Conservation (phyloP, 2,113 vertebrate genomes). For the Anseranas semipalmata region DNA sequence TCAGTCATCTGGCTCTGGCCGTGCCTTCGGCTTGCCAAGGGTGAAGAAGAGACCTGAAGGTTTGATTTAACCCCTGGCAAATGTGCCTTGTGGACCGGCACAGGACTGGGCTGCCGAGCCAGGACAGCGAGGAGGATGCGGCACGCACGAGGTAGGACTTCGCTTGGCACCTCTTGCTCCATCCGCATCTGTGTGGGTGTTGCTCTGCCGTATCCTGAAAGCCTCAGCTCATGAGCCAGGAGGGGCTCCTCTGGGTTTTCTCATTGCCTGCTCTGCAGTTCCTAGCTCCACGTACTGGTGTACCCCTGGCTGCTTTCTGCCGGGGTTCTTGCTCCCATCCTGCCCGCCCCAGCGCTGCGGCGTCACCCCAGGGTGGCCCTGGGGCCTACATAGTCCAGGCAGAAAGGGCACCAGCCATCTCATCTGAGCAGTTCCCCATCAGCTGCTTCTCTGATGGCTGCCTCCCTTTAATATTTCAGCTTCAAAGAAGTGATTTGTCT, state of each 20-base stretch:
- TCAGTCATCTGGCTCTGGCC: not conserved
- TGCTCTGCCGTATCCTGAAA: not conserved
- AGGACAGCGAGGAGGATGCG: not conserved
- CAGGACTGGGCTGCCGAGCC: not conserved
- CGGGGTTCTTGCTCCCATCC: not conserved
- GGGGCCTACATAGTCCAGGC: not conserved
- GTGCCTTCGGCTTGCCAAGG: not conserved
- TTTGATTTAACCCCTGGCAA: not conserved
- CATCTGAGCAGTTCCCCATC: not conserved
- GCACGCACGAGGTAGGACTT: not conserved
- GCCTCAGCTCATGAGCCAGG: not conserved
- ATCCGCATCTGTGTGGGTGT: not conserved
- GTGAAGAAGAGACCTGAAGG: rapidly evolving
- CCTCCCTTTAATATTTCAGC: not conserved
- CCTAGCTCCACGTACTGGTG: not conserved
- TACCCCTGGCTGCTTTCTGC: not conserved
- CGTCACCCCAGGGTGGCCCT: not conserved
- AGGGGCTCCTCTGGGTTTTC: not conserved
- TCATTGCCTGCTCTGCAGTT: not conserved
- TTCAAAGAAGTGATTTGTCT: not conserved
- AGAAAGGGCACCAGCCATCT: not conserved
- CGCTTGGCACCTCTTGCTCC: not conserved
- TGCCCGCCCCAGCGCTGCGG: too few relatives aligned
- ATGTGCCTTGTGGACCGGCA: rapidly evolving
- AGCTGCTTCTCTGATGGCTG: not conserved